Percentiles rank a stretch among this genome's conserved stretches.
These are phyloP conservation scores for Oxyura jamaicensis DNA, from an alignment of 2,113 vertebrate species.

Conservation along the genomic window DNA sequence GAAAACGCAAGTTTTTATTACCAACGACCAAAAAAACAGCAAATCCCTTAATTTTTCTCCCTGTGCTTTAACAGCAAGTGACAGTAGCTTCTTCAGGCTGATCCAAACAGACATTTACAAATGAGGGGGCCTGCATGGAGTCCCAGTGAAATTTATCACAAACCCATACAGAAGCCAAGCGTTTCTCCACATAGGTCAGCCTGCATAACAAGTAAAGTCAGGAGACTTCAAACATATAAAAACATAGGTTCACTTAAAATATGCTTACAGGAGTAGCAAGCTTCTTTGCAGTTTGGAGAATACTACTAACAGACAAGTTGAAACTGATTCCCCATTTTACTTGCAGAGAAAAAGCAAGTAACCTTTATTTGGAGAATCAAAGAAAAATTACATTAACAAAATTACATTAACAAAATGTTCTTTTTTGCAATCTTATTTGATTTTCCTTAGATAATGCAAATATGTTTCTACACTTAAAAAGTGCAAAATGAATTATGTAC, in stretches of 20 bases:
- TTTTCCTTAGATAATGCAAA: conserved; percentile 58
- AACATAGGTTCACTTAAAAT: neutral
- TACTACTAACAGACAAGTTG: neutral
- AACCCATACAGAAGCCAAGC: neutral
- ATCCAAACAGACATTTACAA: neutral
- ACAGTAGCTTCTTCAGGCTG: neutral
- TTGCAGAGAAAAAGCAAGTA: conserved; percentile 41
- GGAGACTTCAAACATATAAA: neutral
- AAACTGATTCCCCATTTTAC: conserved; percentile 36
- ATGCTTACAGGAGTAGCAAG: neutral
- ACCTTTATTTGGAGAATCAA: conserved; percentile 26
- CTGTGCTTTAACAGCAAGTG: neutral
- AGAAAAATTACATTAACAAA: conserved; percentile 45
- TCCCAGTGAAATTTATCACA: neutral
- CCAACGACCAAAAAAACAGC: neutral
- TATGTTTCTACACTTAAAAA: neutral
- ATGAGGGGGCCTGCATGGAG: neutral
- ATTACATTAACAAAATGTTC: conserved; percentile 53
- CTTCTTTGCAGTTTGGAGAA: neutral
- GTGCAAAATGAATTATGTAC: conserved; percentile 25
- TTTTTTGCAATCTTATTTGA: conserved; percentile 34
- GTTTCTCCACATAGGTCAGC: neutral
- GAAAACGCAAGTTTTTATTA: neutral
- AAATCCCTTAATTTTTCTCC: neutral
- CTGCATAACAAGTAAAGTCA: neutral